Evolutionary conservation across 2,888 invertebrate genomes (phyloP), one percentile per base, ranked within the genome.

Genomic region (Alentia gelatinosa): DNA sequence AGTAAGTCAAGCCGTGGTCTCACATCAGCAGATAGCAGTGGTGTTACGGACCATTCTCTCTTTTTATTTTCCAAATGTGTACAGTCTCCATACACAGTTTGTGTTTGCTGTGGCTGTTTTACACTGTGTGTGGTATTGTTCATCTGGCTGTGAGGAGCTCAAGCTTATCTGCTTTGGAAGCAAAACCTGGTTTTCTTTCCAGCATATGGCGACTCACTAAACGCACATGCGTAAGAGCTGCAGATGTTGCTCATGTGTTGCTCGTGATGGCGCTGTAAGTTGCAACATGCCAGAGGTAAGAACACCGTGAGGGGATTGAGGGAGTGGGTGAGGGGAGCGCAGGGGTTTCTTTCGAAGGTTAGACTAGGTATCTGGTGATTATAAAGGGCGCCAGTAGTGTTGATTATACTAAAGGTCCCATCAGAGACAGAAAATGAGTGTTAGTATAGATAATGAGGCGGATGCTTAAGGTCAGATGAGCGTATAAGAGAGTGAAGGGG

Each of bases 111-210:
- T 79, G 39, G 35, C 37, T 79, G 79, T 79, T 19, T 37, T 79
- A 42, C 42, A 86, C 1, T 42, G 86, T 86, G 86, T 86, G 86
- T 40, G 86, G 86, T 50, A 47, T 86, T 86, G 47, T 5, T 33
- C 26, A 47, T 12, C 50, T 15, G 33, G 7, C 26, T 47, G 35
- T 47, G 30, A 42, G 7, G 30, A 19, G 33, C 79, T 7, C 15
- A 7, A n/a, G n/a, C 86, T 50, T 86, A 86, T 86, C 86, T 42
- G 86, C 86, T 35, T 86, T 33, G 47, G 86, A 42, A 42, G 39
- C 79, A 33, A 86, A 86, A 35, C 9, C 86, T 23, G 35, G 15
- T 26, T 86, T 86, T 40, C 47, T 47, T 1, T 47, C 30, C 30
- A 30, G 47, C 86, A 86, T 33, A 86, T 86, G 86, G 79, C 26